These are phyloP conservation scores for Sanderia malayensis DNA, from an alignment of 30 jellyfish, hydroid and myxozoan species.

Conservation along the genomic window DNA sequence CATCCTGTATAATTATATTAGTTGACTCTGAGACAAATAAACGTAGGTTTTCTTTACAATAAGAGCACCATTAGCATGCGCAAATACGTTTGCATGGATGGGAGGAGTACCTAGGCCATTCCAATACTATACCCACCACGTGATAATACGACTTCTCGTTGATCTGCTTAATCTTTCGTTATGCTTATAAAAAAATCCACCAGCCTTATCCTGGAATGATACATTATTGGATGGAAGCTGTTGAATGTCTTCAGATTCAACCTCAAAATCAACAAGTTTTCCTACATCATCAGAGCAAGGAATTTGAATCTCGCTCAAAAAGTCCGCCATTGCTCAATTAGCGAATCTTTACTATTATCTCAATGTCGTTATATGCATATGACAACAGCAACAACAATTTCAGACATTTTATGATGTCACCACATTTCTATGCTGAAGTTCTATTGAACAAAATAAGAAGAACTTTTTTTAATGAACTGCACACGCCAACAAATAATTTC, in stretches of 20 bases:
- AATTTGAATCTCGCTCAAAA: conserved; percentile 35
- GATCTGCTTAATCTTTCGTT: conserved; percentile 31
- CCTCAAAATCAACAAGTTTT: conserved; percentile 31
- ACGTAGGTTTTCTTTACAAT: not conserved
- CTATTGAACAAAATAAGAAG: too few relatives aligned
- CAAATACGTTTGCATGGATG: not conserved
- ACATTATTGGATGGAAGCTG: conserved; percentile 8
- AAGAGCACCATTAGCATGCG: not conserved
- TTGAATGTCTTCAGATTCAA: conserved; percentile 21
- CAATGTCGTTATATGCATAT: too few relatives aligned
- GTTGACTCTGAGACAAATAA: not conserved
- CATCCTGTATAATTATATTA: too few relatives aligned
- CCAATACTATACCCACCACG: conserved; percentile 24
- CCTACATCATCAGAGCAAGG: conserved; percentile 19
- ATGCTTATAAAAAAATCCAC: conserved; percentile 48
- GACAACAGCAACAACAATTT: too few relatives aligned
- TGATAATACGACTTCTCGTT: conserved; percentile 47
- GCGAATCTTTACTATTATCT: too few relatives aligned
- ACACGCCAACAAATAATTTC: too few relatives aligned
- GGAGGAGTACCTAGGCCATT: not conserved
- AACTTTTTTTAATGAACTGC: too few relatives aligned
- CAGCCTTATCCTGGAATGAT: conserved; percentile 60
- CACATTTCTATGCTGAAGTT: too few relatives aligned
- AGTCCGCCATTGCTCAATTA: conserved; percentile 89
- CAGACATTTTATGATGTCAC: too few relatives aligned